Evolutionary conservation across 2,113 vertebrate species (phyloP), one percentile per base, ranked within the genome.

Genomic region (Salminus brasiliensis): DNA sequence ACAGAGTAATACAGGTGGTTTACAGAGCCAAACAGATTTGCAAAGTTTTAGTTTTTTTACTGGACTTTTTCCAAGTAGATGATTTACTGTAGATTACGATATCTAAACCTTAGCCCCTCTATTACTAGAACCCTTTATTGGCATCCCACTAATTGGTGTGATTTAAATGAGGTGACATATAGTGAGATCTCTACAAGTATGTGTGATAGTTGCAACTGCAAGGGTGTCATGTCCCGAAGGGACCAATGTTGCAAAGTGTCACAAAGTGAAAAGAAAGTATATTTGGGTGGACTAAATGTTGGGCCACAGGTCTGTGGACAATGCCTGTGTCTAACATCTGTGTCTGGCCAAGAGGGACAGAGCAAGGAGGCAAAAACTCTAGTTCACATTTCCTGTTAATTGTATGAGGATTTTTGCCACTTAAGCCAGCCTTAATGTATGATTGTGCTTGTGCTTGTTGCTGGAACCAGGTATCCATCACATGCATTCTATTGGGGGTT

Each of bases 221-320:
- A 29, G 23, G 2, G 30, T 9, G 21, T 13, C 29, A 18, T 49
- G 47, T 2, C 49, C 32, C 21, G 3, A 55, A 53, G 49, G 49
- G 29, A 72, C 30, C 70, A 72, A 32, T 72, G 55, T 49, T 52
- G 18, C 29, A 32, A 53, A 53, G 68, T 72, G 29, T 16, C 27
- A 69, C 39, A 71, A 52, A 32, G 68, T 34, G 30, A 72, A 30
- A 45, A 27, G 47, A 21, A 34, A 55, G 15, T 21, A n/a, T 1
- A 16, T 36, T 30, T 72, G 16, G 2, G 4, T 9, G 27, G 67
- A 10, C n/a, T 6, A 2, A 32, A 36, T 36, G 18, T 21, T 36
- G 12, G 10, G 32, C 6, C 9, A 30, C 18, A 18, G 60, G 10
- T 63, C 60, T n/a, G 4, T 34, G 9, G 60, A 49, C 34, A 39